These are phyloP conservation scores for Excalfactoria chinensis DNA, from an alignment of 2,113 vertebrate genomes.

Conservation along the genomic window DNA sequence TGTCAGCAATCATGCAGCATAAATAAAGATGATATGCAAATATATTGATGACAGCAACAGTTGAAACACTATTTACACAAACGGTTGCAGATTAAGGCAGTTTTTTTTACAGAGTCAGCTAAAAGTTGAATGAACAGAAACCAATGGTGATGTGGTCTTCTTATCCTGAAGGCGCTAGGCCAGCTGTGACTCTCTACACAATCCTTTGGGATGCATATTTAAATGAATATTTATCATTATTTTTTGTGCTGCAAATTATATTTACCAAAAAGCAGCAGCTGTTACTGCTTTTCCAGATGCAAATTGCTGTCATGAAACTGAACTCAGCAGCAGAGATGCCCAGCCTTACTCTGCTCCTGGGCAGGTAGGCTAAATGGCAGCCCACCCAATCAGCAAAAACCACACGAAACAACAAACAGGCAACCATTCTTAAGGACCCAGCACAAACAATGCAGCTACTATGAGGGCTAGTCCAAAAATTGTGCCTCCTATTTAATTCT, in stretches of 20 bases:
- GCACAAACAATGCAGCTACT: not conserved
- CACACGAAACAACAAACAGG: not conserved
- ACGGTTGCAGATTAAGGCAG: constrained; percentile 41
- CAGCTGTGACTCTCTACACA: constrained; percentile 75
- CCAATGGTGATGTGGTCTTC: constrained; percentile 35
- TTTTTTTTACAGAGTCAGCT: constrained; percentile 42
- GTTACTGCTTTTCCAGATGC: constrained; percentile 52
- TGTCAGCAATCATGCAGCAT: constrained; percentile 63
- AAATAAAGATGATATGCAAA: constrained; percentile 78
- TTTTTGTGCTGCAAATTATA: constrained; percentile 67
- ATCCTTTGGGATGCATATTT: constrained; percentile 72
- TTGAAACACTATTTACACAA: constrained; percentile 70
- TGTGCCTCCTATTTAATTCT: not conserved
- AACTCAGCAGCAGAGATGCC: constrained; percentile 32
- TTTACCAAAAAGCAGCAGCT: constrained; percentile 74
- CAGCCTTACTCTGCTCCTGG: constrained; percentile 1
- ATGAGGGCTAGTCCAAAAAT: not conserved
- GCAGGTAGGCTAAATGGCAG: not conserved
- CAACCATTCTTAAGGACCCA: not conserved
- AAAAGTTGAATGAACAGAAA: constrained; percentile 53
- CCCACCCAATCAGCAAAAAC: not conserved
- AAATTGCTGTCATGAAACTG: constrained; percentile 53
- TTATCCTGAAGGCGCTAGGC: constrained; percentile 65
- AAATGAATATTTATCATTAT: constrained; percentile 74
- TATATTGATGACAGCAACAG: constrained; percentile 68